Conservation (phyloP, 1,140 invertebrate species). For the Orchestia grillus region DNA sequence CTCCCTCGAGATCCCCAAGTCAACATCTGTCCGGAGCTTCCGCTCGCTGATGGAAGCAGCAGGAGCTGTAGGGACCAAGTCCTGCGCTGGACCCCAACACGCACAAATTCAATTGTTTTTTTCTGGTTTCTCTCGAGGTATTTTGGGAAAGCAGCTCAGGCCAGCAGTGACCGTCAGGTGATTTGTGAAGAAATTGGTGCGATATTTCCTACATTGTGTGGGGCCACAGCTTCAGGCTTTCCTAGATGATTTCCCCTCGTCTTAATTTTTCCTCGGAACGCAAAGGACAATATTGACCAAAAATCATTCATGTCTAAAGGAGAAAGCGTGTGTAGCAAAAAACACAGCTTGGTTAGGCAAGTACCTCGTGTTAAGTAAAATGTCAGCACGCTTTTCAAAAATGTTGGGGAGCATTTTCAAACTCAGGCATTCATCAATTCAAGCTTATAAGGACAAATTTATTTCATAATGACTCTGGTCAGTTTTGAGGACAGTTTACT, state of each 20-base stretch:
- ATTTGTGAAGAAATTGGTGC: conserved; percentile 52
- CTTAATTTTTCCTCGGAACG: not conserved
- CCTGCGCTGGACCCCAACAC: conserved; percentile 44
- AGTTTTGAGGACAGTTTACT: not conserved
- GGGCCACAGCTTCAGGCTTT: not conserved
- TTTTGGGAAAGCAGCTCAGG: conserved; percentile 47
- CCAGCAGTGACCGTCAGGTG: conserved; percentile 49
- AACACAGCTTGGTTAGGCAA: not conserved
- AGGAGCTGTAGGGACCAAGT: conserved; percentile 8
- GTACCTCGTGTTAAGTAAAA: not conserved
- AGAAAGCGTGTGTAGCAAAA: not conserved
- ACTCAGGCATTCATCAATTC: not conserved
- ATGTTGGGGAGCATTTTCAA: not conserved
- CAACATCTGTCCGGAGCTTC: conserved; percentile 51
- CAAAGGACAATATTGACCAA: not conserved
- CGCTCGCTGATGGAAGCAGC: conserved; percentile 49
- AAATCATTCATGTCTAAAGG: not conserved
- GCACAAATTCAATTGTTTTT: conserved; percentile 56
- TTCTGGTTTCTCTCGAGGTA: conserved; percentile 54
- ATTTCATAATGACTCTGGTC: not conserved
- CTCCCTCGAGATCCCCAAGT: conserved; percentile 25
- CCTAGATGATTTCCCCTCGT: not conserved
- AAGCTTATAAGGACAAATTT: not conserved
- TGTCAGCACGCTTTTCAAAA: not conserved
- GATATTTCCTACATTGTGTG: conserved; percentile 53